Percentiles rank a stretch among this genome's conserved stretches.
phyloP scores from a whole-genome alignment of 2,888 invertebrate genomes.

The Phortica magna region DNA sequence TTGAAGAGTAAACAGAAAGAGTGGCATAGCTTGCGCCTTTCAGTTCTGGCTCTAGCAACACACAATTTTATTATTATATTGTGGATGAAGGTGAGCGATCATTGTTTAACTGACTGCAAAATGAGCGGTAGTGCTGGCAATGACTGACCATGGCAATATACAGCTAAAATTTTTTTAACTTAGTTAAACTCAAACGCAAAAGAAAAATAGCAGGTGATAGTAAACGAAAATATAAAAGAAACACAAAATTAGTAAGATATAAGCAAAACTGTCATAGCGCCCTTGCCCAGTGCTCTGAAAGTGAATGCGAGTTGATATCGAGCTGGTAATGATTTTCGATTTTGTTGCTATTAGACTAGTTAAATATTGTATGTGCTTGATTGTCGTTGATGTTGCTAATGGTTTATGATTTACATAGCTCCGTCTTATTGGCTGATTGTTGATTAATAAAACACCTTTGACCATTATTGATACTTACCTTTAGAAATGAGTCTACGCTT shows the following conservation, averaged over 20 bases:
- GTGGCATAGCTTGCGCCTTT: conserved; percentile 47
- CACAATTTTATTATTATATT: conserved; percentile 2
- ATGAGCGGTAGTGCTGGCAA: conserved; percentile 21
- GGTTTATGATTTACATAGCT: neutral
- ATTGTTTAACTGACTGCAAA: neutral
- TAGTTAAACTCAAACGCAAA: neutral
- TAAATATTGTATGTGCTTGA: neutral
- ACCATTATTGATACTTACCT: conserved; percentile 59
- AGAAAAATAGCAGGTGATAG: neutral
- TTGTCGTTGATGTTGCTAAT: neutral
- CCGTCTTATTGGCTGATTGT: neutral
- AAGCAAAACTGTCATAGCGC: neutral
- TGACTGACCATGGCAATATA: neutral
- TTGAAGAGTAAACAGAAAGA: conserved; percentile 50
- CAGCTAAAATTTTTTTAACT: neutral
- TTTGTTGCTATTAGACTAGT: neutral
- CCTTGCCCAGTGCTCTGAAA: neutral
- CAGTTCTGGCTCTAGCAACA: conserved; percentile 41
- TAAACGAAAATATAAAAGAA: neutral
- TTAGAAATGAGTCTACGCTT: conserved; percentile 70
- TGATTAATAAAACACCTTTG: neutral
- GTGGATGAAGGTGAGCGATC: conserved; percentile 2
- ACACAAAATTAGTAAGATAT: neutral
- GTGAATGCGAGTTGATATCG: neutral
- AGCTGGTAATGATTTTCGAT: neutral